Evolutionary conservation across 23 tunicate species (phyloP), one percentile per base, ranked within the genome.

Genomic region (Phallusia fumigata): DNA sequence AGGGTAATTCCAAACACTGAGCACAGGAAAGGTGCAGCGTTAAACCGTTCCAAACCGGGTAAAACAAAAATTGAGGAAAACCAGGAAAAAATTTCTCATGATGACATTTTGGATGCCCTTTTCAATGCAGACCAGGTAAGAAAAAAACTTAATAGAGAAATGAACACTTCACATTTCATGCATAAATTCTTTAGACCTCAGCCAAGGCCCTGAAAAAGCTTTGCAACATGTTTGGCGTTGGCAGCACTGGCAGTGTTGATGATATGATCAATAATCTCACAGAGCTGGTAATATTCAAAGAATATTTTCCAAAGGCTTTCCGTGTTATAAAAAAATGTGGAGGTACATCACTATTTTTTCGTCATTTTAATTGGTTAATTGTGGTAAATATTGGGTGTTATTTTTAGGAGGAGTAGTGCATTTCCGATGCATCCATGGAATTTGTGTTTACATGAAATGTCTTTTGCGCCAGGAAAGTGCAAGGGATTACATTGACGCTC

Each of bases 381-480:
- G 47, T 40, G 47, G 47, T 40, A 40, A 40, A 40, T 40, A 40
- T 40, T 40, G 47, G 47, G 47, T 40, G 47, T 58, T 24, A 74
- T 31, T 34, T 78, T 24, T 31, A 78, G 81, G 81, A 19, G 81
- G 35, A 28, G 30, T 75, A 15, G 76, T 73, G 33, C 76, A 73
- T 73, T 31, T 73, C 19, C 15, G 76, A 76, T 76, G 80, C 36
- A 35, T 36, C 26, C 49, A 34, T 32, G 80, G 80, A 30, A 36
- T 76, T 32, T 76, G 80, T 76, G 36, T 76, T 13, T 76, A 76
- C 31, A 32, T 30, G 28, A 76, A 76, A 76, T 76, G 36, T 32
- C 28, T 76, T 35, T 19, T 35, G 72, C 72, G 73, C 10, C 81
- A 34, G 52, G 81, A 78, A 36, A 78, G 81, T 45, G 81, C 81